A percentile compares a stretch with the other conserved stretches of the same genome.
Evolutionary conservation across 2,797 vertebrate genomes (phyloP).

Genomic region (Brotula barbata): DNA sequence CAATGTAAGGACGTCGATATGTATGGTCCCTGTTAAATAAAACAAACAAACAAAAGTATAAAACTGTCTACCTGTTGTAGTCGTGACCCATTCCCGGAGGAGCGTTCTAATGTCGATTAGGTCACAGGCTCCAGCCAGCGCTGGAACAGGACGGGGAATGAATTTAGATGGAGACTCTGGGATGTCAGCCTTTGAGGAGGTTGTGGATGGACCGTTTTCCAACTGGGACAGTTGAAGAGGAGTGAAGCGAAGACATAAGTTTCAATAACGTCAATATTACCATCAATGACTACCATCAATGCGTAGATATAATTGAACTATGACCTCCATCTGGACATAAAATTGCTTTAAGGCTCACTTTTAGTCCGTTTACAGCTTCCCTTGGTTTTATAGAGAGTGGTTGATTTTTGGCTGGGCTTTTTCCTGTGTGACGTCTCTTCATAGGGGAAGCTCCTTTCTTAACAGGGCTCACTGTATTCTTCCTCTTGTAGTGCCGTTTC

Average conservation of each 20-base stretch:
- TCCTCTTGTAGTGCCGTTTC: constrained; percentile 87
- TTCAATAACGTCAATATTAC: background rate
- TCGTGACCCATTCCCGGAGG: constrained; percentile 95
- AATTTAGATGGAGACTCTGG: constrained; percentile 59
- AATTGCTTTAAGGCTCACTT: constrained; percentile 72
- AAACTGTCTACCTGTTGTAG: constrained; percentile 78
- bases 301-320: no score
- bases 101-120: constrained; percentile 89
- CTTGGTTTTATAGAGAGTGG: constrained; percentile 78
- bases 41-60: no score
- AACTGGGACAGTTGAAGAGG: constrained; percentile 64
- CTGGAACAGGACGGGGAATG: constrained; percentile 78
- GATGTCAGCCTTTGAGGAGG: constrained; percentile 65
- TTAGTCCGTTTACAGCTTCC: constrained; percentile 67
- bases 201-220: constrained; percentile 81
- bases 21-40: no score
- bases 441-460: constrained; percentile 87
- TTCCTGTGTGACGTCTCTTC: constrained; percentile 78
- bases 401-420: constrained; percentile 83
- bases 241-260: background rate
- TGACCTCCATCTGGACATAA: background rate
- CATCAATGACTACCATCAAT: background rate
- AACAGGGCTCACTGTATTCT: constrained; percentile 78
- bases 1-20: no score
- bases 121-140: constrained; percentile 91